phyloP scores from a whole-genome alignment of 1,140 invertebrate genomes.

The Fopius arisanus region DNA sequence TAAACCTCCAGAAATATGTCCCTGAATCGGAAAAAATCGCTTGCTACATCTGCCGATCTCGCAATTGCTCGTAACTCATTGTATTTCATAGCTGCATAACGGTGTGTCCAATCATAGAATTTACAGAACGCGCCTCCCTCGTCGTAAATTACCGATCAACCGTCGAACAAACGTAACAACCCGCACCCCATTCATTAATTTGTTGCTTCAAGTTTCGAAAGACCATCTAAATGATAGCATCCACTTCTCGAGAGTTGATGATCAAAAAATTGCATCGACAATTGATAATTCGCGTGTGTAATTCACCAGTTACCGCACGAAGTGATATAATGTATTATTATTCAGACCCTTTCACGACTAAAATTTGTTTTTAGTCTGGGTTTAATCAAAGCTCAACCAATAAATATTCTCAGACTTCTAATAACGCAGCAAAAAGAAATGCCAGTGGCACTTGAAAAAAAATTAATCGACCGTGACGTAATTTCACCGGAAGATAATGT shows the following conservation, averaged over 20 bases:
- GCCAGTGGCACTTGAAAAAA: not conserved
- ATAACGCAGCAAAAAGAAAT: not conserved
- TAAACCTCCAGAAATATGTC: too few species aligned
- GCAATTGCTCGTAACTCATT: constrained; percentile 58
- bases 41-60: constrained; percentile 36
- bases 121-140: constrained; percentile 25
- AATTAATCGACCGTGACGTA: not conserved
- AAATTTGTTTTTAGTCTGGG: too few species aligned
- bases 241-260: too few species aligned
- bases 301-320: too few species aligned
- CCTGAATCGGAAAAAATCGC: constrained; percentile 1
- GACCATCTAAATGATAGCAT: too few species aligned
- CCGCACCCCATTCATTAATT: not conserved
- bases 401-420: too few species aligned
- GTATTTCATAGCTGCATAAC: constrained; percentile 51
- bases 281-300: too few species aligned
- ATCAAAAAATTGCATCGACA: too few species aligned
- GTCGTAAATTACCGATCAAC: constrained; percentile 31
- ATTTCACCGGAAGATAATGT: not conserved
- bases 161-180: constrained; percentile 15
- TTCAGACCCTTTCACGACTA: too few species aligned
- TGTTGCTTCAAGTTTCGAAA: too few species aligned
- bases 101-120: constrained; percentile 52
- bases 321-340: too few species aligned
- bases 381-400: too few species aligned